phyloP scores from a whole-genome alignment of 2,113 vertebrate genomes.

The Antechinus flavipes region DNA sequence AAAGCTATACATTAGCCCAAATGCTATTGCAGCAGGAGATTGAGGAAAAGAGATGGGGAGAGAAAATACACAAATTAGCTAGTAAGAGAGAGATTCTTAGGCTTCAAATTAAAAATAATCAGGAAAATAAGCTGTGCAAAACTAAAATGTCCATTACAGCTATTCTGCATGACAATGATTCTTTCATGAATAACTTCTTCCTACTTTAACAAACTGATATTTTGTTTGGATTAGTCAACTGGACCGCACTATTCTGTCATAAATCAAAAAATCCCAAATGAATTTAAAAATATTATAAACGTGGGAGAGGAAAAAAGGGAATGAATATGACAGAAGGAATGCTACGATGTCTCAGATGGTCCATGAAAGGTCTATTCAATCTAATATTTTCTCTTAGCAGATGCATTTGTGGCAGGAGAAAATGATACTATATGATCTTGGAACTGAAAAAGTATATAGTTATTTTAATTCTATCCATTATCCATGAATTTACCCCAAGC shows the following conservation, averaged over 20 bases:
- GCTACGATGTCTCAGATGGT: not conserved
- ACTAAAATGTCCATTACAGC: not conserved
- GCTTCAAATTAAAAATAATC: not conserved
- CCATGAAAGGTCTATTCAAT: not conserved
- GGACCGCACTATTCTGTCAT: not conserved
- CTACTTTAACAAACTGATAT: not conserved
- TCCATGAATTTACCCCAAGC: not conserved
- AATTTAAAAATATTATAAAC: not conserved
- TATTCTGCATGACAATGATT: not conserved
- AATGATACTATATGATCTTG: accelerated
- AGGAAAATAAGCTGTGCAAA: not conserved
- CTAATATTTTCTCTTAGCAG: not conserved
- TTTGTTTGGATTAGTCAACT: not conserved
- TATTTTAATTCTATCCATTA: not conserved
- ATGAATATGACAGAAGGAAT: not conserved
- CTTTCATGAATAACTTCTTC: not conserved
- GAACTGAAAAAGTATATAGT: not conserved
- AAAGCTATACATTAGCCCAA: not conserved
- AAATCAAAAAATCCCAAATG: not conserved
- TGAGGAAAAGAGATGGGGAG: not conserved
- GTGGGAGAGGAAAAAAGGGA: not conserved
- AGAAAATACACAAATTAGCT: not conserved
- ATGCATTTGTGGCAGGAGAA: too few species aligned
- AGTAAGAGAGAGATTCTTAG: not conserved
- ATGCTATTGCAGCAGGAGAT: not conserved